Evolutionary conservation across 2,888 invertebrate species (phyloP), one percentile per base, ranked within the genome.

Genomic region (Dicranocentrus wangi): DNA sequence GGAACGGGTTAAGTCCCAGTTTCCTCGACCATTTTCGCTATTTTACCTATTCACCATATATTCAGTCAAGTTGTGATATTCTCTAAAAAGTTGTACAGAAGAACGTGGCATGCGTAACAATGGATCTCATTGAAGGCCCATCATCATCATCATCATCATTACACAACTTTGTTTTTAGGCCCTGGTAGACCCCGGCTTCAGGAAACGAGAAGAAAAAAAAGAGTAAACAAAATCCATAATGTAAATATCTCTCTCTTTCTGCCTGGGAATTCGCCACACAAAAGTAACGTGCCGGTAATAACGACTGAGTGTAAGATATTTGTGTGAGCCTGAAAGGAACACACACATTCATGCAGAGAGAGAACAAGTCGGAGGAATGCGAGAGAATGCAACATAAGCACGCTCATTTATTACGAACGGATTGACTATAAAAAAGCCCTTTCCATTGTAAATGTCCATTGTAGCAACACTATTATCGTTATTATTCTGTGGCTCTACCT

Each of bases 211-310:
- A n/a, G n/a, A n/a, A n/a, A n/a, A n/a, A n/a, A 58, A 73, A 51
- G 28, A 63, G 72, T 73, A 73, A 66, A 75, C 66, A 75, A 66
- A 75, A 65, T 55, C 65, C 66, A 63, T 58, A 75, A 75, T 75
- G 75, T 58, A 75, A 75, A 75, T 75, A 66, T 10, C 32, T 32
- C 3, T n/a, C n/a, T n/a, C n/a, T n/a, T n/a, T n/a, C n/a, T n/a
- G n/a, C n/a, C 32, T 32, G 10, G 32, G 73, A 65, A 65, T 61
- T 61, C 47, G 70, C 47, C 25, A 73, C 51, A 65, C 47, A 63
- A 70, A 65, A 68, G 76, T 68, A 76, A 76, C 71, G 78, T 71
- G 78, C 63, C 71, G 65, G 78, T 71, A 78, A 78, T 77, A 69
- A 77, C 70, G 70, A 53, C 58, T 51, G n/a, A n/a, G n/a, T 77